phyloP scores from a whole-genome alignment of 2,888 invertebrate genomes.

The Teinopalpus imperialis region DNA sequence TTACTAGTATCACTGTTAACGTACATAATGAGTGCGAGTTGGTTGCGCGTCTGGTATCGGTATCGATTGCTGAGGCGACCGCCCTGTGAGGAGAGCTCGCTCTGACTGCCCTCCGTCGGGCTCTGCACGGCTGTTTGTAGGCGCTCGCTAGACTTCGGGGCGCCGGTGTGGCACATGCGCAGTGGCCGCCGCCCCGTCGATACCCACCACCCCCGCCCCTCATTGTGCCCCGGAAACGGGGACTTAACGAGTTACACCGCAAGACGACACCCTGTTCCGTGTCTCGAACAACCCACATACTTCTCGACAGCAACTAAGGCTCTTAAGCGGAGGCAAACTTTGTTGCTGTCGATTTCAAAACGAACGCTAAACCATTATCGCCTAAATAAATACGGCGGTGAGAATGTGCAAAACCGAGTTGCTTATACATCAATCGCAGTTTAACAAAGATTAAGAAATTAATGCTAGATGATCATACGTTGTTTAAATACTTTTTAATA shows the following conservation, averaged over 20 bases:
- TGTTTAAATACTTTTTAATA: too few species aligned
- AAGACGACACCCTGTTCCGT: slow-evolving; percentile 57
- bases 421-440: too few species aligned
- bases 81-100: slow-evolving; percentile 50
- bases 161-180: slow-evolving; percentile 75
- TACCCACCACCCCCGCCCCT: slow-evolving; percentile 75
- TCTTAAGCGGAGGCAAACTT: slow-evolving; percentile 20
- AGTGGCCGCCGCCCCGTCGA: slow-evolving; percentile 61
- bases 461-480: too few species aligned
- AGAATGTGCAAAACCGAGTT: too few species aligned
- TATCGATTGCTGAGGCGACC: slow-evolving; percentile 43
- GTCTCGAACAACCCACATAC: slow-evolving; percentile 24
- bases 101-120: slow-evolving; percentile 61
- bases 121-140: slow-evolving; percentile 64
- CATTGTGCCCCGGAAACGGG: slow-evolving; percentile 74
- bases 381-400: not conserved
- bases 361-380: not conserved
- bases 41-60: slow-evolving; percentile 44
- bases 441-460: too few species aligned
- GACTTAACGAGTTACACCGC: slow-evolving; percentile 72
- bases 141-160: slow-evolving; percentile 72
- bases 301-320: slow-evolving; percentile 18
- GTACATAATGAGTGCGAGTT: slow-evolving; percentile 45
- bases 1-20: slow-evolving; percentile 30
- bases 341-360: slow-evolving; percentile 25